phyloP scores from a whole-genome alignment of 1,140 invertebrate species.

The Yoshiicerus persimilis region DNA sequence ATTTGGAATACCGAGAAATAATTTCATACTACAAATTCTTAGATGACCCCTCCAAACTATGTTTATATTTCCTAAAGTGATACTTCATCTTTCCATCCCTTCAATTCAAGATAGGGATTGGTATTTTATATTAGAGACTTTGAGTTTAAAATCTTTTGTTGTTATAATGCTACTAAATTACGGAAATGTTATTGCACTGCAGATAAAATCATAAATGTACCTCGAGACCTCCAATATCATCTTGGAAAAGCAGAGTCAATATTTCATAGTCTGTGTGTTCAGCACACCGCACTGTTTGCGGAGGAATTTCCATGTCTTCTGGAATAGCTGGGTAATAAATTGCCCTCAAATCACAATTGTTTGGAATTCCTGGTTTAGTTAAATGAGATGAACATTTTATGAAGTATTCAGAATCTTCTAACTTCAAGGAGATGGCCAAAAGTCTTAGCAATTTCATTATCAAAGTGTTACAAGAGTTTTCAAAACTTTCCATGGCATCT shows the following conservation, averaged over 20 bases:
- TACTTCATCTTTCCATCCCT: no score
- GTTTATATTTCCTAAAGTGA: no score
- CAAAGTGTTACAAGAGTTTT: background rate
- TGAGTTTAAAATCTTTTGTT: no score
- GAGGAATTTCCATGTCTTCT: slow-evolving; percentile 14
- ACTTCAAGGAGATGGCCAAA: background rate
- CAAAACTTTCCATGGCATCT: background rate
- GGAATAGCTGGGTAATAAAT: slow-evolving; percentile 63
- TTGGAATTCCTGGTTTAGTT: background rate
- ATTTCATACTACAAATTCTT: no score
- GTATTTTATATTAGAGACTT: no score
- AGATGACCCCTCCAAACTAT: no score
- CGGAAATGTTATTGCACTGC: no score
- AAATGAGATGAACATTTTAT: slow-evolving; percentile 12
- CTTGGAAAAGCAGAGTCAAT: slow-evolving; percentile 29
- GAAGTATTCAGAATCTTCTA: slow-evolving; percentile 35
- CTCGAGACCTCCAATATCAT: slow-evolving; percentile 45
- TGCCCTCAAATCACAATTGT: slow-evolving; percentile 62
- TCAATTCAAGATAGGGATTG: no score
- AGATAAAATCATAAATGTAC: no score
- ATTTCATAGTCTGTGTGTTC: slow-evolving; percentile 32
- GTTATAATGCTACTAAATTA: no score
- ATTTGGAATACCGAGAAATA: no score
- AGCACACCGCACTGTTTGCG: slow-evolving; percentile 57
- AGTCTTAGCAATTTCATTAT: background rate